phyloP scores from a whole-genome alignment of 2,797 vertebrate species.

The Neosilurus mollespiculum region DNA sequence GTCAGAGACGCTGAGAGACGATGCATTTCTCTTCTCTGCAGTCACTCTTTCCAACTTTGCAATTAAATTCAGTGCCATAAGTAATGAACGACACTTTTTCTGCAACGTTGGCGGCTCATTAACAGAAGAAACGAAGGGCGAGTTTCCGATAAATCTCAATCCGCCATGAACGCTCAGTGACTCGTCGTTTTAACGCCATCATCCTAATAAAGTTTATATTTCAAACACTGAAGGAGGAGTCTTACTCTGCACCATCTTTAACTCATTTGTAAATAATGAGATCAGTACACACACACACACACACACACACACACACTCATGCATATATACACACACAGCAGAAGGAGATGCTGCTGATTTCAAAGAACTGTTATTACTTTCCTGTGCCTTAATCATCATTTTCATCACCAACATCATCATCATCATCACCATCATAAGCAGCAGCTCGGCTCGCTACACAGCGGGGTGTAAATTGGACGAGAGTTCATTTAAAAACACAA shows the following conservation, averaged over 20 bases:
- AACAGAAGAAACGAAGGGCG: conserved; percentile 4
- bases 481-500: no score
- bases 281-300: conserved; percentile 9
- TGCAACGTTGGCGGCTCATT: not conserved
- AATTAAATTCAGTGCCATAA: conserved; percentile 34
- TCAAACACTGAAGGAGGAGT: not conserved
- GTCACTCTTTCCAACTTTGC: not conserved
- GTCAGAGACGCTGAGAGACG: not conserved
- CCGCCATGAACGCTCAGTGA: conserved; percentile 7
- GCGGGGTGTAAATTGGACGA: not conserved
- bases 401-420: no score
- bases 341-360: conserved; percentile 2
- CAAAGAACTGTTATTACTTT: not conserved
- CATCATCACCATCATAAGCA: not conserved
- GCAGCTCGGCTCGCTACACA: not conserved
- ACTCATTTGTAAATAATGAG: not conserved
- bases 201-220: not conserved
- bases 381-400: not conserved
- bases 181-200: not conserved
- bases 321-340: not conserved
- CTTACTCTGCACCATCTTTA: not conserved
- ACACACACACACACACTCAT: conserved; percentile 14
- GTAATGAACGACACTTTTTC: conserved; percentile 17
- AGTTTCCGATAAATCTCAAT: conserved; percentile 40
- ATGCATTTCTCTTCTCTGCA: not conserved